Base-by-base conservation (phyloP, 2,888 invertebrate species). In the Scaptomyza flava region DNA sequence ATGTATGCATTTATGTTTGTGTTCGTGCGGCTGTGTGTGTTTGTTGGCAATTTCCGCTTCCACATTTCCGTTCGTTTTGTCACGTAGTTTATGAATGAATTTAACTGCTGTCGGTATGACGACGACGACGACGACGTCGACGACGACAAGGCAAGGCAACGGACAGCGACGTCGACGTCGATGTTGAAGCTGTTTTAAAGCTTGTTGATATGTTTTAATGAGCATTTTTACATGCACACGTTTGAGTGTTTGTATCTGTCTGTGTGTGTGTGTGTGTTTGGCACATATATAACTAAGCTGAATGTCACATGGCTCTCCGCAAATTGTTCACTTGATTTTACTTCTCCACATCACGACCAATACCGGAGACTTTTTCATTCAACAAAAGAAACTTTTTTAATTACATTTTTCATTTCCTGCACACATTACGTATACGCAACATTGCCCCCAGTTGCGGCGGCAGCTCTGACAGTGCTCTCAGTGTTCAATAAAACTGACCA, bases 1-100 rank as follows among this genome's bases (percentile, higher is more conserved):
- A 9, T 53, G 36, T 53, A 23, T 41, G 54, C 50, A 14, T 41
- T 38, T 57, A 38, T 42, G 30, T 38, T 41, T 46, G 38, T 58
- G 46, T 3, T 27, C 27, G 47, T 48, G 58, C 60, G 41, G 73
- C 42, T 52, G 34, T 43, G 47, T 67, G 60, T 79, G 77, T 84
- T 79, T 85, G 85, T 72, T 83, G 82, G 83, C 81, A 83, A 83
- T 87, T 87, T 87, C 86, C 86, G 86, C 61, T 81, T 72, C 69
- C 79, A 82, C 83, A 87, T 85, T 82, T 87, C 86, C 86, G 85
- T 84, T 85, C 81, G 78, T 85, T 87, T 87, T 85, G 83, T 85
- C 87, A 87, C 87, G 84, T 87, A 83, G 81, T 85, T 85, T 81
- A 87, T 86, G 87, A 86, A 85, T 87, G 83, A 86, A 83, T 84